Percentiles rank a stretch among this genome's conserved stretches.
Conservation (phyloP, 2,113 vertebrate species). For the Oceanites oceanicus region DNA sequence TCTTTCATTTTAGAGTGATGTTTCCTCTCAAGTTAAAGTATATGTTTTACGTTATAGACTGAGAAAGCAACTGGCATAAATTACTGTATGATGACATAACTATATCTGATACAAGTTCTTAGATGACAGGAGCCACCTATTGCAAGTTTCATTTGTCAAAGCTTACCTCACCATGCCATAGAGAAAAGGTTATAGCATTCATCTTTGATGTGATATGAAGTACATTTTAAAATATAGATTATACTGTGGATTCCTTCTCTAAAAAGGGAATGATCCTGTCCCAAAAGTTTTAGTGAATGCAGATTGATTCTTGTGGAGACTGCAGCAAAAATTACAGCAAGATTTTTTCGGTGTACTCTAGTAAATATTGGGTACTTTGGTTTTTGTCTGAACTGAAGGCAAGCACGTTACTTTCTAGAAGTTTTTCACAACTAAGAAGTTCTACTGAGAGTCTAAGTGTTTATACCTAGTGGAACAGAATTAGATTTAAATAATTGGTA, state of each 20-base stretch:
- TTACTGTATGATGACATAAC: background rate
- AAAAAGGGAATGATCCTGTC: background rate
- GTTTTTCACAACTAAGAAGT: background rate
- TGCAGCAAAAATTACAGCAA: background rate
- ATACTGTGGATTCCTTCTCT: background rate
- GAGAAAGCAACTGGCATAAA: constrained; percentile 15
- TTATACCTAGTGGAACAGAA: background rate
- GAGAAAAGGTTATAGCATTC: constrained; percentile 57
- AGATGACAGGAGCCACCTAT: constrained; percentile 34
- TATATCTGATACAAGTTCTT: background rate
- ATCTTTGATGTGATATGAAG: background rate
- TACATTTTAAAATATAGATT: background rate
- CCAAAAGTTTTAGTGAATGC: background rate
- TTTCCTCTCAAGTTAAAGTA: background rate
- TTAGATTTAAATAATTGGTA: background rate
- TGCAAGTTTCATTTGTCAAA: constrained; percentile 48
- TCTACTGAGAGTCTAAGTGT: background rate
- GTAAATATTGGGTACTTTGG: background rate
- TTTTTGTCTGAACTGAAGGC: background rate
- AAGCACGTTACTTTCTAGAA: background rate
- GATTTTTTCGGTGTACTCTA: background rate
- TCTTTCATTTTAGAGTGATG: background rate
- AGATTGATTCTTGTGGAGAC: background rate
- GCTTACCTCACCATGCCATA: background rate
- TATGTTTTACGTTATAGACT: background rate